phyloP scores from a whole-genome alignment of 2,888 invertebrate species.

The Torymus auratus region DNA sequence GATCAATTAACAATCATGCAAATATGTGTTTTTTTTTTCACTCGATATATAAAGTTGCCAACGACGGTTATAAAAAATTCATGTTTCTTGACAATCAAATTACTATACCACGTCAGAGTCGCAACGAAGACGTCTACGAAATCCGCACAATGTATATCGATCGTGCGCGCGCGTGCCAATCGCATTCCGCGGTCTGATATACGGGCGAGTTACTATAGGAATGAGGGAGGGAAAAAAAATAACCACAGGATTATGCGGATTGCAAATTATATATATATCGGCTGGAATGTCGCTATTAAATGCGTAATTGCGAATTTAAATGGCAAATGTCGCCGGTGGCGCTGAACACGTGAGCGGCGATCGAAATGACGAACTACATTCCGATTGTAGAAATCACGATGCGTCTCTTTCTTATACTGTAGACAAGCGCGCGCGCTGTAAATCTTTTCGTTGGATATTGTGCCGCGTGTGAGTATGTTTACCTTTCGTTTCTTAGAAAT shows the following conservation, averaged over 20 bases:
- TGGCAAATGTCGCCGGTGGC: background rate
- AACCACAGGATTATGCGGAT: constrained; percentile 39
- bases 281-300: constrained; percentile 42
- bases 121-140: constrained; percentile 1
- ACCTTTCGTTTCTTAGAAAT: too few relatives aligned
- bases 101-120: background rate
- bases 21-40: too few relatives aligned
- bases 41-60: too few relatives aligned
- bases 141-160: constrained; percentile 6
- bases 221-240: background rate
- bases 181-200: constrained; percentile 23
- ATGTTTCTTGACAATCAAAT: constrained; percentile 20
- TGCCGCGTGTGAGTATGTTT: too few relatives aligned
- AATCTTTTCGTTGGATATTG: too few relatives aligned
- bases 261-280: constrained; percentile 34
- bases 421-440: too few relatives aligned
- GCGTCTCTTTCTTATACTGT: too few relatives aligned
- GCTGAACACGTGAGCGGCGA: constrained; percentile 16
- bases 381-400: constrained; percentile 42
- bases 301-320: constrained; percentile 48
- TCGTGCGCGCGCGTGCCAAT: constrained; percentile 22
- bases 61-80: background rate
- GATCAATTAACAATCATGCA: too few relatives aligned
- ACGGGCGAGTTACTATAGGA: background rate
- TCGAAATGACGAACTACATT: constrained; percentile 37